Evolutionary conservation across 2,797 vertebrate genomes (phyloP), one percentile per base, ranked within the genome.

Genomic region (Allobates femoralis): DNA sequence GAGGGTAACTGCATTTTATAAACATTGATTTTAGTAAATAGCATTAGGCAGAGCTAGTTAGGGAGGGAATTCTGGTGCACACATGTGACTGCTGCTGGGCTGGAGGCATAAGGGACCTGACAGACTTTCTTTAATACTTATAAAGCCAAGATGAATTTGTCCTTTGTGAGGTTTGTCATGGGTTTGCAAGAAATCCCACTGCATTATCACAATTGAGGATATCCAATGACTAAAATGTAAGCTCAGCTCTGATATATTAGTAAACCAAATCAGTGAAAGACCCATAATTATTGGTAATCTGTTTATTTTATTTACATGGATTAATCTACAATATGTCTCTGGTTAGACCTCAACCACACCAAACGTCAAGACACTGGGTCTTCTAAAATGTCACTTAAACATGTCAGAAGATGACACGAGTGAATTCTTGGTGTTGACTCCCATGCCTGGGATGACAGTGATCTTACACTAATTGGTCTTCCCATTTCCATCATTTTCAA

Each of bases 401-500:
- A 12, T 21, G n/a, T 28, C 23, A 16, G 67, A 10, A 21, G 37
- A 46, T 41, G 34, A 69, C 15, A 69, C 37, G 30, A 37, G 66
- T 37, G 28, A 32, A 37, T 69, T 71, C 10, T 10, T 32, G 37
- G 11, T 41, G 21, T 46, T 41, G 67, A 71, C 67, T 41, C 3
- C 21, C 67, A 6, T 46, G 21, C 67, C 23, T 46, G n/a, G 67
- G 41, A 14, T 41, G 67, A 41, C 67, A 71, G 67, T 14, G 21
- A n/a, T 37, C 23, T 41, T n/a, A 46, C 32, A 23, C 34, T 71
- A 71, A 71, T 71, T 71, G 67, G 67, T 34, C 19, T 46, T n/a
- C n/a, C 21, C 67, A 41, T 71, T 71, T 71, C 37, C 67, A 71
- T 71, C 23, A 69, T 34, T 69, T 69, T 34, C 66, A 69, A 34